Evolutionary conservation across 2,797 vertebrate species (phyloP).

Genomic region (Mastacembelus armatus): DNA sequence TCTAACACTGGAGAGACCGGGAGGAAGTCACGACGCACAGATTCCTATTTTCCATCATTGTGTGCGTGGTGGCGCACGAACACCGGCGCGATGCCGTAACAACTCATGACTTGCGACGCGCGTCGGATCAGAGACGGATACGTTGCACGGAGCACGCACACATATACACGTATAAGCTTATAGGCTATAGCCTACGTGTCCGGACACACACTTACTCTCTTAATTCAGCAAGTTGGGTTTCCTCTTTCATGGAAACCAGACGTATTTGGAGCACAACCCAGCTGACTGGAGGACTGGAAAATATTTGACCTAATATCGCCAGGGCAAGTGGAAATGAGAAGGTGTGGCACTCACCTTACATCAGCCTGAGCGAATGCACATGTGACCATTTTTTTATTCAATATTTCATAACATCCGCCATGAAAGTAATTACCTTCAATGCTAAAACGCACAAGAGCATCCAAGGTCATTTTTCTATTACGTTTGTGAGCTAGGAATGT

Average conservation of each 20-base stretch:
- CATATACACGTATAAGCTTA: background rate
- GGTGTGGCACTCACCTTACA: background rate
- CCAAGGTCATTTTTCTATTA: background rate
- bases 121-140: constrained; percentile 9
- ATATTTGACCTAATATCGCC: constrained; percentile 5
- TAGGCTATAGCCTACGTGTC: constrained; percentile 71
- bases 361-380: background rate
- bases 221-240: constrained; percentile 3
- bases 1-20: background rate
- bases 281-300: constrained; percentile 40
- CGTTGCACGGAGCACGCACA: constrained; percentile 57
- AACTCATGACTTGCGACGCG: constrained; percentile 12
- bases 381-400: background rate
- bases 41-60: constrained; percentile 39
- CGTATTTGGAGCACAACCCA: background rate
- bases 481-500: background rate
- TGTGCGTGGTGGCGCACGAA: constrained; percentile 8
- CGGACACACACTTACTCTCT: constrained; percentile 65
- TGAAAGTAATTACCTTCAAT: no score
- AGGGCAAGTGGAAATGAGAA: background rate
- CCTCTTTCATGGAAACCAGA: constrained; percentile 3
- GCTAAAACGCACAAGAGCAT: background rate
- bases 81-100: constrained; percentile 15
- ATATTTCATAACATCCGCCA: background rate
- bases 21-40: constrained; percentile 52